Evolutionary conservation across 2,888 invertebrate genomes (phyloP).

Genomic region (Tipula vernalis): DNA sequence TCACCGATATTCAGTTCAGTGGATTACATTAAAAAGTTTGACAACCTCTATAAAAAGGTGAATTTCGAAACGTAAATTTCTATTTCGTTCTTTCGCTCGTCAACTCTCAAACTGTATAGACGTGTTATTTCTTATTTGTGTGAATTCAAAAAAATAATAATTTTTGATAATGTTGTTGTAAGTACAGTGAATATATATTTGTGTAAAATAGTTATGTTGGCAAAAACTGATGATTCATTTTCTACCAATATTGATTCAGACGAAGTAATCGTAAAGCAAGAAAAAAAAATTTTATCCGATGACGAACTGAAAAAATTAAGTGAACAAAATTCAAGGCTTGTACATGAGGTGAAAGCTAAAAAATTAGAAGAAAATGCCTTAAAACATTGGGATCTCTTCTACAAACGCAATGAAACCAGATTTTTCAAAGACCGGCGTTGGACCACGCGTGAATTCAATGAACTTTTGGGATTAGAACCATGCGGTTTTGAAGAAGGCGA

Average conservation of each 20-base stretch:
- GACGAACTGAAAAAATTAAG: slow-evolving; percentile 50
- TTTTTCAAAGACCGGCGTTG: slow-evolving; percentile 95
- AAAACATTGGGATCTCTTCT: slow-evolving; percentile 92
- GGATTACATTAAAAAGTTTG: background rate
- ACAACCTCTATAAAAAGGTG: background rate
- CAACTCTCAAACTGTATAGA: background rate
- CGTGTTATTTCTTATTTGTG: background rate
- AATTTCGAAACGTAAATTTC: background rate
- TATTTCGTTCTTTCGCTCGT: background rate
- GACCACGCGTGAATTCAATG: slow-evolving; percentile 89
- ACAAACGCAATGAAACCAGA: slow-evolving; percentile 83
- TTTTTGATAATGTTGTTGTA: background rate
- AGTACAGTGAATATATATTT: background rate
- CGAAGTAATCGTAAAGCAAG: background rate
- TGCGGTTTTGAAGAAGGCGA: slow-evolving; percentile 22
- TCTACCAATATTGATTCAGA: background rate
- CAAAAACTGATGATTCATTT: background rate
- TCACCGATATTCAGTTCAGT: background rate
- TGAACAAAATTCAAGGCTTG: slow-evolving; percentile 54
- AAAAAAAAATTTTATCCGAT: slow-evolving; percentile 25
- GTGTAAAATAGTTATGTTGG: background rate
- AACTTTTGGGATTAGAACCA: slow-evolving; percentile 43
- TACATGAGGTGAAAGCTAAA: slow-evolving; percentile 59
- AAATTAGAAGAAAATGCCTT: slow-evolving; percentile 72
- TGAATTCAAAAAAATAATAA: background rate